Percentiles rank a stretch among this genome's conserved stretches.
Conservation (phyloP, 2,888 invertebrate genomes). For the Pammene fasciana region DNA sequence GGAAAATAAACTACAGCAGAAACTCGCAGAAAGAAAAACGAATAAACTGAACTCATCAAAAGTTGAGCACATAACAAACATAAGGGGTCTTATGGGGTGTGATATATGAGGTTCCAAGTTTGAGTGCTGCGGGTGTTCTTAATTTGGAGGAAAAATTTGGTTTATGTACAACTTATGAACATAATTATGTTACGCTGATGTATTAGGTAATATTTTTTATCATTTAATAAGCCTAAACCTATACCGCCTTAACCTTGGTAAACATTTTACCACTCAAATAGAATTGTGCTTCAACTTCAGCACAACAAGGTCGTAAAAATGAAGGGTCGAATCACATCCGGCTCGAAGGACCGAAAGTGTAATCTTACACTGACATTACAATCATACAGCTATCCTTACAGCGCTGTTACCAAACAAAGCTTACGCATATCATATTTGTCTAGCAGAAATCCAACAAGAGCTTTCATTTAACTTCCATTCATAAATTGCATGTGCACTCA, state of each 20-base stretch:
- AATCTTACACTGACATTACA: neutral
- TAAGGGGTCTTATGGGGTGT: constrained; percentile 6
- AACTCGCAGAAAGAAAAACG: constrained; percentile 33
- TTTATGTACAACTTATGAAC: too few species aligned
- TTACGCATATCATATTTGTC: constrained; percentile 12
- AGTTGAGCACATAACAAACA: constrained; percentile 38
- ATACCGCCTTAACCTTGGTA: too few species aligned
- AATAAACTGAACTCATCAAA: constrained; percentile 38
- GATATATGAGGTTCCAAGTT: constrained; percentile 8
- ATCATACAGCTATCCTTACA: neutral
- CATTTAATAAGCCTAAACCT: too few species aligned
- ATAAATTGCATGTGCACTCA: constrained; percentile 46
- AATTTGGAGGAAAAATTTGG: neutral
- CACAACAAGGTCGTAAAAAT: too few species aligned
- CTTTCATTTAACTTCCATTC: constrained; percentile 40
- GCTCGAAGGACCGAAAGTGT: neutral
- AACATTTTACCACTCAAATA: too few species aligned
- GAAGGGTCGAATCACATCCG: too few species aligned
- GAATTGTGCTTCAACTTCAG: too few species aligned
- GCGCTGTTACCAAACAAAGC: neutral
- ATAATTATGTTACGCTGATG: too few species aligned
- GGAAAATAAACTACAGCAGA: constrained; percentile 63
- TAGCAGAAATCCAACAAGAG: constrained; percentile 26
- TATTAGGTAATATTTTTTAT: too few species aligned
- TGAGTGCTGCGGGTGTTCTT: neutral